Evolutionary conservation across 2,797 vertebrate species (phyloP), one percentile per base, ranked within the genome.

Genomic region (Uromys caudimaculatus): DNA sequence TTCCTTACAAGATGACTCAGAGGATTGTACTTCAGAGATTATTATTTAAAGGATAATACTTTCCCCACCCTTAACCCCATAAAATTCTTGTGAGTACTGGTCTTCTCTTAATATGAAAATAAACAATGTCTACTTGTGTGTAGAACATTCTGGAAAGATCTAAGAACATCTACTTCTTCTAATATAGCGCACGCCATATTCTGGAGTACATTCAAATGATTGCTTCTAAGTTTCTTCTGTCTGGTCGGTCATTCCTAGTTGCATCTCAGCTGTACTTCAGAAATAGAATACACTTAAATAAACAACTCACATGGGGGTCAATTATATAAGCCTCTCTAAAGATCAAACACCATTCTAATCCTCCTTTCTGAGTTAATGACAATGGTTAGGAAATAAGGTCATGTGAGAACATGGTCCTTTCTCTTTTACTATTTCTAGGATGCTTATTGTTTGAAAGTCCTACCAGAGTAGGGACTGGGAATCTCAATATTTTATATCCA

Each of bases 11-110:
- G 77, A 24, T 71, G 24, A 91, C 78, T 13, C 69, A 62, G 90
- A 92, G 67, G 90, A 85, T 81, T 86, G 62, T 93, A 92, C 47
- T 77, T 94, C 38, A 50, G 67, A 50, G n/a, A 82, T 77, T 47
- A 5, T 83, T 6, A 47, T 95, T 85, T 75, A 44, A 90, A 96
- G n/a, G 27, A 50, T 91, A 89, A 83, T 62, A 7, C 44, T 52
- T 23, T 19, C 14, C 19, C 21, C 4, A 17, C 27, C 35, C 32
- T 50, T n/a, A 78, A 9, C 75, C n/a, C 73, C 32, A 94, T 52
- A 4, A 86, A 38, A 60, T 62, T 29, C 62, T 91, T 52, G 77
- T 4, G 41, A 77, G n/a, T 62, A 21, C 41, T 60, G 12, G 11
- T 44, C 81, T 35, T 27, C 16, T 85, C 13, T 52, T 38, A 32